These are phyloP conservation scores for Apeira syringaria DNA, from an alignment of 2,888 invertebrate species.

Conservation along the genomic window DNA sequence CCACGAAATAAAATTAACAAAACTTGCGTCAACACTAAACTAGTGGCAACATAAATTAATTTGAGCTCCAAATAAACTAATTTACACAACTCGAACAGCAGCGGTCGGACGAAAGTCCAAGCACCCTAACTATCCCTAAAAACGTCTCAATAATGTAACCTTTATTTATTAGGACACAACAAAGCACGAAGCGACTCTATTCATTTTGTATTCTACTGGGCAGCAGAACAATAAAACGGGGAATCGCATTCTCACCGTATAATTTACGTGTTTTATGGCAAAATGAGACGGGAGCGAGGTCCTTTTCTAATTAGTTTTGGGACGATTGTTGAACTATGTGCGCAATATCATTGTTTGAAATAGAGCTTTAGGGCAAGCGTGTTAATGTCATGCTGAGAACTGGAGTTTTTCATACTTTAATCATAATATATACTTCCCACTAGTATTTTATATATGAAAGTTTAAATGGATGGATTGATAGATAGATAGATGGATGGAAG, in stretches of 20 bases:
- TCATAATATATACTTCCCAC: no score
- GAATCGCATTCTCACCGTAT: constrained; percentile 23
- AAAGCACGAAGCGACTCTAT: constrained; percentile 25
- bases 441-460: no score
- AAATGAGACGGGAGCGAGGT: background rate
- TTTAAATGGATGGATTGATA: no score
- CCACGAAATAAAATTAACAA: no score
- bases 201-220: constrained; percentile 28
- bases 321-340: background rate
- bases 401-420: no score
- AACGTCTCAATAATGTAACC: constrained; percentile 22
- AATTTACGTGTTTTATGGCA: constrained; percentile 15
- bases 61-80: background rate
- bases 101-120: constrained; percentile 3
- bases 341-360: no score
- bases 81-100: background rate
- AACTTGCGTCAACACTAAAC: no score
- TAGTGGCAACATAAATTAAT: background rate
- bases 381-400: no score
- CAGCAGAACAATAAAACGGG: constrained; percentile 27
- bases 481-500: no score
- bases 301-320: background rate
- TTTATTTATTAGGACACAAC: constrained; percentile 25
- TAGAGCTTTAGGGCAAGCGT: no score
- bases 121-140: constrained; percentile 12